Evolutionary conservation across 2,888 invertebrate genomes (phyloP).

Genomic region (Toxonevra muliebris): DNA sequence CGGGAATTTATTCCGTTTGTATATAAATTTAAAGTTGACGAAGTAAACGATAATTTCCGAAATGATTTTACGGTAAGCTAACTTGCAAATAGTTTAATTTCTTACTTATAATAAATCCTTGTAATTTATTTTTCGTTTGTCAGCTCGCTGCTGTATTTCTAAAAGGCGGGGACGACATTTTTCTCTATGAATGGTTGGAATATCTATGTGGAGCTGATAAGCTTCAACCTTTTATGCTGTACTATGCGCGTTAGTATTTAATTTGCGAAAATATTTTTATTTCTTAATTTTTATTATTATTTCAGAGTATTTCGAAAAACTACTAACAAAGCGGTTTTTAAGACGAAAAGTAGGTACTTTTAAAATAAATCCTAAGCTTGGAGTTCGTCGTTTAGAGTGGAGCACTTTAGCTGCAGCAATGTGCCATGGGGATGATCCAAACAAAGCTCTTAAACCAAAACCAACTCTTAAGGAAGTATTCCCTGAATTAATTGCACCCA

Average conservation of each 20-base stretch:
- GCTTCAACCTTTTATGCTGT: slow-evolving; percentile 59
- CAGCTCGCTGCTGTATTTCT: slow-evolving; percentile 58
- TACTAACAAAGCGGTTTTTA: slow-evolving; percentile 46
- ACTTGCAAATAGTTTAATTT: neutral
- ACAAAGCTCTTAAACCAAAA: slow-evolving; percentile 51
- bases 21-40: slow-evolving; percentile 52
- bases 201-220: slow-evolving; percentile 57
- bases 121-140: neutral
- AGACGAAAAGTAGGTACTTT: slow-evolving; percentile 49
- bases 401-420: slow-evolving; percentile 54
- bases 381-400: slow-evolving; percentile 58
- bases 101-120: neutral
- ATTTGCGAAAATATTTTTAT: neutral
- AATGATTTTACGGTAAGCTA: slow-evolving; percentile 52
- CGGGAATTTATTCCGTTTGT: slow-evolving; percentile 62
- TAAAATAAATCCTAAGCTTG: slow-evolving; percentile 52
- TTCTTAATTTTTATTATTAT: neutral
- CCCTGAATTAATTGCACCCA: slow-evolving; percentile 50
- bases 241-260: slow-evolving; percentile 53
- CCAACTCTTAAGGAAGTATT: slow-evolving; percentile 50
- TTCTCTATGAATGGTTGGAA: slow-evolving; percentile 63
- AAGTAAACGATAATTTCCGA: slow-evolving; percentile 55
- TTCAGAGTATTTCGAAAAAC: slow-evolving; percentile 52
- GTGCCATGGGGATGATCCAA: slow-evolving; percentile 60
- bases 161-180: slow-evolving; percentile 59